A percentile compares a stretch with the other conserved stretches of the same genome.
These are phyloP conservation scores for Eulemur rufifrons DNA, from an alignment of 2,113 vertebrate species.

Conservation along the genomic window DNA sequence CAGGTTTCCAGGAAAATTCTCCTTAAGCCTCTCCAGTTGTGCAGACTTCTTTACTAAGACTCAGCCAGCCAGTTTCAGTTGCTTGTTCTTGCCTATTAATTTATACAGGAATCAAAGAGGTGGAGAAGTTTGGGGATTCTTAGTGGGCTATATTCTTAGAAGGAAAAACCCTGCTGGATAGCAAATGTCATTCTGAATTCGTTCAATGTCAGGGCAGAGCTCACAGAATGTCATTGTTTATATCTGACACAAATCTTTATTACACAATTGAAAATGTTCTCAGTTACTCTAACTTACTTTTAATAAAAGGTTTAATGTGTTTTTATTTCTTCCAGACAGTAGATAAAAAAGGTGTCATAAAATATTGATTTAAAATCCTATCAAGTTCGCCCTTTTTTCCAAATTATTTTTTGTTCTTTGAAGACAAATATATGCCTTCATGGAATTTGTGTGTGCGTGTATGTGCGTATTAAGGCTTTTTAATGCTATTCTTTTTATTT, in stretches of 20 bases:
- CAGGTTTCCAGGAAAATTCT: constrained; percentile 14
- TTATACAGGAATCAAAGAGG: constrained; percentile 44
- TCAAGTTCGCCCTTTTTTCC: constrained; percentile 61
- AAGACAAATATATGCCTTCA: constrained; percentile 56
- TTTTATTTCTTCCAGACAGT: constrained; percentile 82
- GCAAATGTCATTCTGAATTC: constrained; percentile 68
- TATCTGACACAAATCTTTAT: constrained; percentile 81
- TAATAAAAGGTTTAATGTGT: constrained; percentile 79
- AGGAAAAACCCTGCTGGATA: constrained; percentile 56
- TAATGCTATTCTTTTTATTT: constrained; percentile 78
- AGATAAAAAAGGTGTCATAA: constrained; percentile 82
- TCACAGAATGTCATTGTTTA: constrained; percentile 76
- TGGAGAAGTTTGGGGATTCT: not conserved
- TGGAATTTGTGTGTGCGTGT: constrained; percentile 49
- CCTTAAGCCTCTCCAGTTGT: not conserved
- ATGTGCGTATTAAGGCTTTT: constrained; percentile 69
- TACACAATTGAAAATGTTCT: constrained; percentile 70
- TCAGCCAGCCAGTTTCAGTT: too few relatives aligned
- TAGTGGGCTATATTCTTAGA: constrained; percentile 24
- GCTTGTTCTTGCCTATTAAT: not conserved
- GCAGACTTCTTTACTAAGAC: not conserved
- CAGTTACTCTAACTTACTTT: constrained; percentile 77
- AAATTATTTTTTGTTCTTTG: constrained; percentile 56
- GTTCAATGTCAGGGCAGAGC: constrained; percentile 69
- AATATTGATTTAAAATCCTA: constrained; percentile 79